Evolutionary conservation across 2,888 invertebrate genomes (phyloP), one percentile per base, ranked within the genome.

Genomic region (Dicyrtomina minuta): DNA sequence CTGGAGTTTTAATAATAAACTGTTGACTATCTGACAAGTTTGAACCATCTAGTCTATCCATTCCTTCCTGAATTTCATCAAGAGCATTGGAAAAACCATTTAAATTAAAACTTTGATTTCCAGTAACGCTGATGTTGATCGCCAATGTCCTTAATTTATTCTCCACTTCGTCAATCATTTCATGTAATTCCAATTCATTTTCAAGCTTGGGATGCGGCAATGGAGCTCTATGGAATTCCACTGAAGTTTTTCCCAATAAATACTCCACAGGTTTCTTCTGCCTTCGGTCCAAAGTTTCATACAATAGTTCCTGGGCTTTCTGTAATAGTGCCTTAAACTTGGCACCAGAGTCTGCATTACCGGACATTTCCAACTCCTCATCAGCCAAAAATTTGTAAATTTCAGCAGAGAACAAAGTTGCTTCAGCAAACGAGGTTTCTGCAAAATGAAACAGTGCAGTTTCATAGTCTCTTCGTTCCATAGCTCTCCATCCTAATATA

Each of bases 321-420:
- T 56, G 55, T 24, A 66, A 27, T 13, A 66, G 20, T 15, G 66
- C 66, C 20, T 66, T 66, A 13, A n/a, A 15, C 41, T 55, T 41
- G 3, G 4, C 43, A 5, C 46, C 46, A 6, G 10, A 12, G 27
- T 66, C 66, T 10, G 44, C 8, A 26, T 27, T 43, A 15, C 26
- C n/a, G 8, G 15, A 20, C 22, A 33, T 8, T 53, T 15, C 22
- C 10, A 41, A 24, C 27, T 66, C 66, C 26, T 66, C 66, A 26
- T 66, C 66, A 12, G 66, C 66, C 2, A 66, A 17, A 8, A 56
- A 8, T n/a, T 58, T 66, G 66, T 66, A 66, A 15, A 66, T 55
- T 56, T 66, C 55, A 6, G 66, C 66, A 22, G 55, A 27, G 26
- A 41, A 66, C 43, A 66, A 13, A 5, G 43, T 17, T 4, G 56